Evolutionary conservation across 2,888 invertebrate species (phyloP).

Genomic region (Ectemnius cavifrons): DNA sequence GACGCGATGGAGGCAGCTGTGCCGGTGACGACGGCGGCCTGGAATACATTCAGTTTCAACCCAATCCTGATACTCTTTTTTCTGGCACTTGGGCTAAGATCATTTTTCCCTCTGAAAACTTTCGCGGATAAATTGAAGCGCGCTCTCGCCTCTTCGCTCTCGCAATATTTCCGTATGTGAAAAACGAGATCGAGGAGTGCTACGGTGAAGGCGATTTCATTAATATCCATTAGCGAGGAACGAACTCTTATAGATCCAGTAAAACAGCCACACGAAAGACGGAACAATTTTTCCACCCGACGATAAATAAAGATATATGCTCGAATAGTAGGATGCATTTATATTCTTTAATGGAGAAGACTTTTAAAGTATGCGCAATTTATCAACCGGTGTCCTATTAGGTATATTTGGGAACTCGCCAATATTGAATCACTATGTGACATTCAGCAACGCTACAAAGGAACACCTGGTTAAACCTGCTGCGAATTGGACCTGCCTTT

Average conservation of each 20-base stretch:
- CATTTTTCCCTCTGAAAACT: slow-evolving; percentile 49
- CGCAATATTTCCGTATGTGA: slow-evolving; percentile 29
- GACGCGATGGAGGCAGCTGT: slow-evolving; percentile 18
- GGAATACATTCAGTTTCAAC: not conserved
- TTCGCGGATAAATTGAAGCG: slow-evolving; percentile 15
- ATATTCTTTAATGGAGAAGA: slow-evolving; percentile 60
- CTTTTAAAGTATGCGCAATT: slow-evolving; percentile 6
- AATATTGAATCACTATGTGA: no score
- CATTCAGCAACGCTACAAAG: no score
- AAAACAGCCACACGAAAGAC: not conserved
- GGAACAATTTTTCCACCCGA: not conserved
- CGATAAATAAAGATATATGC: slow-evolving; percentile 40
- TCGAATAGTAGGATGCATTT: slow-evolving; percentile 58
- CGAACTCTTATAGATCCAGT: no score
- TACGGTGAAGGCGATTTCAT: slow-evolving; percentile 52
- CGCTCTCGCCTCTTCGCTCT: not conserved
- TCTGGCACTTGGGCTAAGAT: slow-evolving; percentile 19
- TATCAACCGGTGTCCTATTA: no score
- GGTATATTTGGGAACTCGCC: no score
- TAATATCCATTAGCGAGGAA: slow-evolving; percentile 61
- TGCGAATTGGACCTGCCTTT: not conserved
- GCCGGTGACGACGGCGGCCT: not conserved
- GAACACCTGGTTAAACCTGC: not conserved
- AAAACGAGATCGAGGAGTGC: slow-evolving; percentile 45
- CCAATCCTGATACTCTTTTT: not conserved